Evolutionary conservation across 2,888 invertebrate genomes (phyloP), one percentile per base, ranked within the genome.

Genomic region (Mesorhabditis sp.): DNA sequence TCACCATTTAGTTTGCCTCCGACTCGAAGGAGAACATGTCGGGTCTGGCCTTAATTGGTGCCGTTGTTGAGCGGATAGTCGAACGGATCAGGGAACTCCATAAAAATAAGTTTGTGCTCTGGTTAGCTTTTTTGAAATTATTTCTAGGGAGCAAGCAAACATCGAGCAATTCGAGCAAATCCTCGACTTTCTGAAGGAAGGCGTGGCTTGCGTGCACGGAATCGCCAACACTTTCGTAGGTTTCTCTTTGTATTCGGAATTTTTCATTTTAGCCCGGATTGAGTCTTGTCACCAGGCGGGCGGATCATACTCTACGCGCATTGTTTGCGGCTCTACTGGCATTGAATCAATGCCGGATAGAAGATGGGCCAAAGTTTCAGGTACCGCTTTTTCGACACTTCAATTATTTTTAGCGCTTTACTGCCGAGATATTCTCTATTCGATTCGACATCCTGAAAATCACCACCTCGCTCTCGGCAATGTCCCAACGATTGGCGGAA

Each of bases 141-240:
- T 28, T 28, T 28, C 28, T 28, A 28, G 28, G 28, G 28, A 28
- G 28, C 28, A 28, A 10, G 58, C 58, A 50, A 50, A 50, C 58
- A 10, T 50, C n/a, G n/a, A 50, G 10, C 58, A 50, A 13, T 10
- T n/a, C 58, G 58, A 10, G 7, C 70, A 72, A 7, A 62, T 73
- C 4, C 69, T 75, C 61, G 75, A 73, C 42, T 72, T 75, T 45
- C 67, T 75, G 7, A 72, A 75, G 61, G 73, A 74, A 65, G 62
- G 76, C 62, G 76, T 79, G 43, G 69, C 70, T 50, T 74, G 75
- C 64, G 69, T 77, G 13, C 70, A 76, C 43, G 67, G 70, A 10
- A 76, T 79, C 43, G 68, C 75, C 42, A 79, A 79, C 63, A 77
- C 76, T 41, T 74, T 72, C 68, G 79, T 77, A 62, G 70, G 78